Conservation (phyloP, 2,797 vertebrate species). For the Enteromius thamalakanensis region DNA sequence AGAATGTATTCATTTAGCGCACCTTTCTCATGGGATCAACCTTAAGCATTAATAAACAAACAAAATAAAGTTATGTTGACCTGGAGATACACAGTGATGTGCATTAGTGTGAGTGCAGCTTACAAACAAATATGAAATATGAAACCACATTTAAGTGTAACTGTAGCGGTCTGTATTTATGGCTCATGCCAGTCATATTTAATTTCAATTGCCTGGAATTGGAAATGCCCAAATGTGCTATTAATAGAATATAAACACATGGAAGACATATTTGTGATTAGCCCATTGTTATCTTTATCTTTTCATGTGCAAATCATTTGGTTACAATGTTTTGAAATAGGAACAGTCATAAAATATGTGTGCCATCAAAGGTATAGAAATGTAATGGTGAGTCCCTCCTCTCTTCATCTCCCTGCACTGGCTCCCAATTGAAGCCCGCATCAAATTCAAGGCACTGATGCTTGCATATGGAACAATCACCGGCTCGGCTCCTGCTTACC, state of each 20-base stretch:
- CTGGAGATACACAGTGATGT: background rate
- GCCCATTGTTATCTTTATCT: background rate
- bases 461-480: too few relatives aligned
- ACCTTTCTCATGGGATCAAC: background rate
- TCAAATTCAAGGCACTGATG: too few relatives aligned
- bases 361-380: background rate
- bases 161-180: constrained; percentile 3
- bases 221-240: background rate
- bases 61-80: background rate
- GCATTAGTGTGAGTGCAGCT: constrained; percentile 9
- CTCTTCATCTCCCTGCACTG: too few relatives aligned
- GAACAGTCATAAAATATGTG: background rate
- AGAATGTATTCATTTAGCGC: background rate
- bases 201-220: background rate
- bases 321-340: background rate
- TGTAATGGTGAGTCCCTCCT: background rate
- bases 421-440: too few relatives aligned
- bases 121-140: constrained; percentile 22
- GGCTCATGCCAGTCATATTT: background rate
- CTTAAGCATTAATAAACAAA: background rate
- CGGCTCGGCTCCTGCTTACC: too few relatives aligned
- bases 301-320: background rate
- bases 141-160: constrained; percentile 17
- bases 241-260: constrained; percentile 5
- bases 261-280: constrained; percentile 1